Percentiles rank a stretch among this genome's conserved stretches.
Evolutionary conservation across 1,140 invertebrate genomes (phyloP).

Genomic region (Probaryconus sp.): DNA sequence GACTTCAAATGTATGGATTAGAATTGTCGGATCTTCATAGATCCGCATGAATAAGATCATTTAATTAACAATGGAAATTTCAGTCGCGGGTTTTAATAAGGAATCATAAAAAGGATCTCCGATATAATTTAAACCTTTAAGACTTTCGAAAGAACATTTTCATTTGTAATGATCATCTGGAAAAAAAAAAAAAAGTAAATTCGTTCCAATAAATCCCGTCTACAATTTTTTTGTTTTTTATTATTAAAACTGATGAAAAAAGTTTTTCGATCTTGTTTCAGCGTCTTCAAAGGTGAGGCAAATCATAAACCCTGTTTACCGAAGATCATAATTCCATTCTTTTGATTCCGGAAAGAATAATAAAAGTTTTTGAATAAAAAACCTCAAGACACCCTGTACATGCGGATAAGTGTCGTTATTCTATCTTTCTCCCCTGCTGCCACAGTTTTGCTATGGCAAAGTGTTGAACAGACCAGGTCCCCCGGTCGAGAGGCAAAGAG

Average conservation of each 20-base stretch:
- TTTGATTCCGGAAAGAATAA: constrained; percentile 37
- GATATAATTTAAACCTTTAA: too few relatives aligned
- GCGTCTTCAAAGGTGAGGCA: too few relatives aligned
- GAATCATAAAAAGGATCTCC: too few relatives aligned
- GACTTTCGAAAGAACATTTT: too few relatives aligned
- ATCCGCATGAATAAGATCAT: background rate
- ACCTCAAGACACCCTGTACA: constrained; percentile 52
- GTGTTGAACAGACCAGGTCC: constrained; percentile 59
- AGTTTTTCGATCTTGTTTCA: too few relatives aligned
- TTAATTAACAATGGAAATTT: too few relatives aligned
- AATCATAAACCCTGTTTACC: constrained; percentile 43
- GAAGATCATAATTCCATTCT: constrained; percentile 15
- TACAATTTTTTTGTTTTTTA: too few relatives aligned
- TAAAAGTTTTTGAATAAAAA: constrained; percentile 47
- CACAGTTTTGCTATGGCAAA: constrained; percentile 63
- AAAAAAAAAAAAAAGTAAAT: too few relatives aligned
- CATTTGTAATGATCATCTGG: too few relatives aligned
- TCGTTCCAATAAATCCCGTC: too few relatives aligned
- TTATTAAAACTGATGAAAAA: too few relatives aligned
- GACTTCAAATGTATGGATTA: constrained; percentile 20
- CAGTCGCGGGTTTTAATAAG: too few relatives aligned
- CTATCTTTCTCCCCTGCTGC: constrained; percentile 46
- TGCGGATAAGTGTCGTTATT: constrained; percentile 54
- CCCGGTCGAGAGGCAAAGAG: constrained; percentile 6
- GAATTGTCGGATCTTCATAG: background rate